A percentile compares a stretch with the other conserved stretches of the same genome.
Conservation (phyloP, 2,797 vertebrate species). For the Rhinichthys osculus region DNA sequence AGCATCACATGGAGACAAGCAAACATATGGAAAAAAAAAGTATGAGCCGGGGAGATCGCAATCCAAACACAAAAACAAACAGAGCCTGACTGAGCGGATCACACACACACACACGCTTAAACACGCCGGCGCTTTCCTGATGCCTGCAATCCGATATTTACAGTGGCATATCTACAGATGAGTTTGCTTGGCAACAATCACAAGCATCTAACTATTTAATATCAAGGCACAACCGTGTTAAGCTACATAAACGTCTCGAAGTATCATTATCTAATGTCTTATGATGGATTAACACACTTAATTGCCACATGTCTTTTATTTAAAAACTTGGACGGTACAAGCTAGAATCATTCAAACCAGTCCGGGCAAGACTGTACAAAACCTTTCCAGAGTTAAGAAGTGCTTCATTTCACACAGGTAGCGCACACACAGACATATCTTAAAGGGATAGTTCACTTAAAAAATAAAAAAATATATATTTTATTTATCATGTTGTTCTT, state of each 20-base stretch:
- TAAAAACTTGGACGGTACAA: neutral
- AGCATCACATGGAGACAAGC: constrained; percentile 37
- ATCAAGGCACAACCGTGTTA: neutral
- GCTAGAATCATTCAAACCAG: neutral
- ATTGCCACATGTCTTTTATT: constrained; percentile 21
- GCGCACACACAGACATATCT: neutral
- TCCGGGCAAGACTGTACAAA: neutral
- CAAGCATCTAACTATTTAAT: neutral
- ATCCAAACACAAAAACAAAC: constrained; percentile 57
- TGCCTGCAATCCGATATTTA: neutral
- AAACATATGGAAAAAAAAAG: constrained; percentile 46
- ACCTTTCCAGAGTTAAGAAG: neutral
- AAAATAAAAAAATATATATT: no score
- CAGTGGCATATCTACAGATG: neutral
- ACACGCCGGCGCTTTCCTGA: neutral
- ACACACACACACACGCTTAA: neutral
- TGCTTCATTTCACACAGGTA: neutral
- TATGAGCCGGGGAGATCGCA: constrained; percentile 44
- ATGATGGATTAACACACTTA: constrained; percentile 1
- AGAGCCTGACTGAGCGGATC: constrained; percentile 5
- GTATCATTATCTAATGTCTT: constrained; percentile 9
- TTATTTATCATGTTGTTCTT: neutral
- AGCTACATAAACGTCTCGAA: neutral
- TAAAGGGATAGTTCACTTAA: neutral
- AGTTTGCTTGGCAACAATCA: neutral